Evolutionary conservation across 2,113 vertebrate species (phyloP).

Genomic region (Philantomba maxwellii): DNA sequence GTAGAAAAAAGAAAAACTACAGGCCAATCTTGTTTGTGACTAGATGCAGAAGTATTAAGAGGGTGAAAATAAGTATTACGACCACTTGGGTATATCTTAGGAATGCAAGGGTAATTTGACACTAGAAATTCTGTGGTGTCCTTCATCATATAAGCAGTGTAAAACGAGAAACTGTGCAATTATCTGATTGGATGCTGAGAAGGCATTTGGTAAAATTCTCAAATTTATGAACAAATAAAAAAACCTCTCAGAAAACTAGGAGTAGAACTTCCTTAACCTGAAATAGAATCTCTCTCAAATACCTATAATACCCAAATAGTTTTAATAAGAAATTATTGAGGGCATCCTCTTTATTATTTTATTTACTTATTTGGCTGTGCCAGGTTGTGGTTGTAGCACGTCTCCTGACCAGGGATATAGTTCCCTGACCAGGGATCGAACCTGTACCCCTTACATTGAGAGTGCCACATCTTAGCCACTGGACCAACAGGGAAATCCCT

Average conservation of each 20-base stretch:
- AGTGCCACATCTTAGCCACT: accelerated
- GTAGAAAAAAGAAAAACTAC: not conserved
- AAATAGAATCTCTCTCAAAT: not conserved
- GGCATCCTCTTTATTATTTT: not conserved
- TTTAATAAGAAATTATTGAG: not conserved
- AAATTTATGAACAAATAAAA: not conserved
- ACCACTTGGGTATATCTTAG: not conserved
- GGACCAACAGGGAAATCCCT: not conserved
- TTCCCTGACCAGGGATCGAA: not conserved
- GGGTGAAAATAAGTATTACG: not conserved
- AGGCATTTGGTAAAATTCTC: not conserved
- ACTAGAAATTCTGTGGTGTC: not conserved
- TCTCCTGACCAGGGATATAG: not conserved
- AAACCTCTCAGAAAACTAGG: not conserved
- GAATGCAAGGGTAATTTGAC: not conserved
- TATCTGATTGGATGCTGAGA: not conserved
- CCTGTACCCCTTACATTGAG: not conserved
- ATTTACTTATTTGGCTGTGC: not conserved
- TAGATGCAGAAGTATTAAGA: not conserved
- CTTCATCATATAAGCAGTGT: not conserved
- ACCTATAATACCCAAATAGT: not conserved
- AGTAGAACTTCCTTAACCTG: not conserved
- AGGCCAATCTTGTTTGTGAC: not conserved
- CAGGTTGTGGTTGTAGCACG: not conserved
- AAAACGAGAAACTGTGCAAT: not conserved